Conservation (phyloP, 2,113 vertebrate genomes). For the Callospermophilus lateralis region DNA sequence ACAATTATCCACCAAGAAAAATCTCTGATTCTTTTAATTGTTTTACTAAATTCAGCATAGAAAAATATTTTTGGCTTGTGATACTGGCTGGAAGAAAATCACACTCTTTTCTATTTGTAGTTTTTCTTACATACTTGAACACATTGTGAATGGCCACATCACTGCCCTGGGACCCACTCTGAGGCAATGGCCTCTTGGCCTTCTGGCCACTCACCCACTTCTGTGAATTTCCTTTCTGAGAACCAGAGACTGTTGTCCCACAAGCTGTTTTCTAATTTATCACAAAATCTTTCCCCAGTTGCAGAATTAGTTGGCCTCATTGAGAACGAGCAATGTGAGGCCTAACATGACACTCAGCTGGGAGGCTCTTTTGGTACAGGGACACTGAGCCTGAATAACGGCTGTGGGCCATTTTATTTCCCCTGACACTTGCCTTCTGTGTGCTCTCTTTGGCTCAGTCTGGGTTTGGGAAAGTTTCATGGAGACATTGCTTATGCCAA, state of each 20-base stretch:
- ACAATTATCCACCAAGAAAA: slow-evolving; percentile 50
- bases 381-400: background rate
- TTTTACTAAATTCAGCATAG: slow-evolving; percentile 57
- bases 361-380: background rate
- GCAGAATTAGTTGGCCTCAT: slow-evolving; percentile 49
- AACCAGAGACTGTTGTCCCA: slow-evolving; percentile 57
- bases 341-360: slow-evolving; percentile 13
- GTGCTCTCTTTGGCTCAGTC: slow-evolving; percentile 7
- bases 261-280: slow-evolving; percentile 56
- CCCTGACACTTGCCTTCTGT: background rate
- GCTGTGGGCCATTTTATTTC: slow-evolving; percentile 25
- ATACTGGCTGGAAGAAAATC: slow-evolving; percentile 53
- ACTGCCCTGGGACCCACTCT: slow-evolving; percentile 13
- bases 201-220: slow-evolving; percentile 47
- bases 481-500: background rate
- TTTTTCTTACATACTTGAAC: slow-evolving; percentile 6
- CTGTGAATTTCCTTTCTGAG: slow-evolving; percentile 79
- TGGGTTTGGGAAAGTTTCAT: background rate
- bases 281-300: slow-evolving; percentile 24
- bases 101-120: slow-evolving; percentile 15
- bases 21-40: slow-evolving; percentile 50
- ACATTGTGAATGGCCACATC: background rate
- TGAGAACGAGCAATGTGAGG: background rate
- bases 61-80: slow-evolving; percentile 55
- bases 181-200: slow-evolving; percentile 53